A percentile compares a stretch with the other conserved stretches of the same genome.
Conservation (phyloP, 2,797 vertebrate genomes). For the Onychomys arenicola region DNA sequence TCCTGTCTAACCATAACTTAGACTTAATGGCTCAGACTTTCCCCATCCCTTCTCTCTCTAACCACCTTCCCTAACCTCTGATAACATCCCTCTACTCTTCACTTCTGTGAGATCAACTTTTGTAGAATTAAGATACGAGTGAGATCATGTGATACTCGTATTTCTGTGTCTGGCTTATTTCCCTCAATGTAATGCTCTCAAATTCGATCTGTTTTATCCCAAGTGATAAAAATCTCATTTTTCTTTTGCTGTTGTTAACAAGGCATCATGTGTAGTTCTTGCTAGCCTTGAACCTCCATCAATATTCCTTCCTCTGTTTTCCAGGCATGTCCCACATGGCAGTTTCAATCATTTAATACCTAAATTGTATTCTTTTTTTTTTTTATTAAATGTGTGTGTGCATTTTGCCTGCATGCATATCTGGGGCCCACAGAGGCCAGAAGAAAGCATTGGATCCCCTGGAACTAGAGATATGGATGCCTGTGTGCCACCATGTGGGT, state of each 20-base stretch:
- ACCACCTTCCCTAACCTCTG: not conserved
- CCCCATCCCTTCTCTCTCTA: not conserved
- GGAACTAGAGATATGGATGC: no score
- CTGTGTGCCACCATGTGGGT: no score
- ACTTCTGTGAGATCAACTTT: no score
- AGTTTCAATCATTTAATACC: not conserved
- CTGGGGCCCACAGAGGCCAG: no score
- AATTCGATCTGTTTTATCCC: not conserved
- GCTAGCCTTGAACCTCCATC: not conserved
- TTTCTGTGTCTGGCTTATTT: no score
- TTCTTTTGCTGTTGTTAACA: not conserved
- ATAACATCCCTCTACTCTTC: no score
- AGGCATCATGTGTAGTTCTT: not conserved
- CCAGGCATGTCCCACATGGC: no score
- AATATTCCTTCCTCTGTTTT: not conserved
- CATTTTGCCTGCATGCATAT: no score
- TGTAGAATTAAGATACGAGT: no score
- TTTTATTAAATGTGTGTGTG: no score
- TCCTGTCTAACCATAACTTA: not conserved
- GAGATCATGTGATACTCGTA: no score
- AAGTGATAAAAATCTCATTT: not conserved
- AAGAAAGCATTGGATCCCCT: no score
- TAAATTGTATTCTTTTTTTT: not conserved
- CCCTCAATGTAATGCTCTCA: not conserved
- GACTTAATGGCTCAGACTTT: not conserved